Base-by-base conservation (phyloP, 2,113 vertebrate genomes). In the Hydrolagus affinis region DNA sequence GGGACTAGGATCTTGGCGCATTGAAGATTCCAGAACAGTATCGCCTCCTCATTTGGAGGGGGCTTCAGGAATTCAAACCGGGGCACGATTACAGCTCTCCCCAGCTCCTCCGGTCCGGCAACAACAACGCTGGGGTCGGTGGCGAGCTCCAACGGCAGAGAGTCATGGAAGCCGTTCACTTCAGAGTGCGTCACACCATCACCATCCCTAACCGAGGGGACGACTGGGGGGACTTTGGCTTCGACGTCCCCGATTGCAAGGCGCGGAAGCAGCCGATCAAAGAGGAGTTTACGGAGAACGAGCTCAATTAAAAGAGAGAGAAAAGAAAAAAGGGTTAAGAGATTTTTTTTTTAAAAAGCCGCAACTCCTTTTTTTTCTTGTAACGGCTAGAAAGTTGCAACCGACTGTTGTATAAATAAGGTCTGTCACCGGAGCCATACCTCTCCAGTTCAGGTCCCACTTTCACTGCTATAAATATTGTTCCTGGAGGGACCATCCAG, bases 101-200 rank as follows among this genome's bases (percentile, higher is more conserved):
- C 92, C 96, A 95, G 94, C 94, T 97, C 1, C 90, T 98, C 85
- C 96, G 97, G 86, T 95, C 97, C 87, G 94, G 96, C 94, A 93
- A 95, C 93, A 97, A 96, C 60, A 94, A 96, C 44, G 91, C 97
- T 70, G 93, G 93, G 80, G 93, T 98, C 85, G 90, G 97, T 0
- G 98, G 96, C 0, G 97, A 99, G 90, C 94, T 98, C 87, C 97
- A 98, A 89, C 94, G 97, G 28, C 97, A 99, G 91, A 95, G 98
- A 0, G 97, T 99, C 86, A 99, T 99, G 97, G 98, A 99, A 89
- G 97, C 98, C 0, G 97, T 99, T 87, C 98, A 99, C 60, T 98
- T 99, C 90, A 94, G 96, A 0, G 97, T 98, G 86, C 97, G 97
- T n/a, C 98, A 99, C 92, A 99, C 97, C 91, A 98, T 99, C 92